Evolutionary conservation across 2,888 invertebrate genomes (phyloP).

Genomic region (Malthinus seriepunctatus): DNA sequence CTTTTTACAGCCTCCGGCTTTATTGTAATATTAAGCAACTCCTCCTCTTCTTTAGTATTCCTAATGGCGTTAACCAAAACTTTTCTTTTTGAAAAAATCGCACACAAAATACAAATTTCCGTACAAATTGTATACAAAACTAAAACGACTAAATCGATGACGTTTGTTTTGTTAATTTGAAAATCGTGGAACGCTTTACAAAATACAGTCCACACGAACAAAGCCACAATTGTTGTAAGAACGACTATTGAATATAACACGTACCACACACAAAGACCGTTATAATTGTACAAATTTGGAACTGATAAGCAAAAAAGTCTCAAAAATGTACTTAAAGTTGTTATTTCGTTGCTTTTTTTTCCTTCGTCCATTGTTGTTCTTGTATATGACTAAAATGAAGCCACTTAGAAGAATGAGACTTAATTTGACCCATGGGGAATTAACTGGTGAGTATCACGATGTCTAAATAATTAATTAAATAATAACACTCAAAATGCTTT

Average conservation of each 20-base stretch:
- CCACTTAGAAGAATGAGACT: too few relatives aligned
- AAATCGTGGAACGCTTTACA: not conserved
- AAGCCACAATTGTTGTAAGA: not conserved
- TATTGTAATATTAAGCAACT: not conserved
- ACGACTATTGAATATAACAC: slow-evolving; percentile 2
- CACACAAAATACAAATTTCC: not conserved
- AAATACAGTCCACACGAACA: not conserved
- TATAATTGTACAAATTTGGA: slow-evolving; percentile 21
- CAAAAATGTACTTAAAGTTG: not conserved
- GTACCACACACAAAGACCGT: slow-evolving; percentile 22
- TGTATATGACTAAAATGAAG: too few relatives aligned
- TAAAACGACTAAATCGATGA: not conserved
- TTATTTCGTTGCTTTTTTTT: not conserved
- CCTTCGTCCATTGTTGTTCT: too few relatives aligned
- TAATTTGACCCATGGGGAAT: too few relatives aligned
- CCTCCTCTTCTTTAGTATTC: not conserved
- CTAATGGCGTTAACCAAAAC: not conserved
- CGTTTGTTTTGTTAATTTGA: not conserved
- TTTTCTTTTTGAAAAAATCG: not conserved
- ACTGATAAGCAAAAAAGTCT: slow-evolving; percentile 15
- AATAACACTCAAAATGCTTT: not conserved
- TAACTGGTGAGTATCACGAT: too few relatives aligned
- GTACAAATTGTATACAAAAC: not conserved
- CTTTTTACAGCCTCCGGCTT: not conserved
- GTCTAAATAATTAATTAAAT: too few relatives aligned